These are phyloP conservation scores for Epinephelus fuscoguttatus DNA, from an alignment of 2,113 vertebrate genomes.

Conservation along the genomic window DNA sequence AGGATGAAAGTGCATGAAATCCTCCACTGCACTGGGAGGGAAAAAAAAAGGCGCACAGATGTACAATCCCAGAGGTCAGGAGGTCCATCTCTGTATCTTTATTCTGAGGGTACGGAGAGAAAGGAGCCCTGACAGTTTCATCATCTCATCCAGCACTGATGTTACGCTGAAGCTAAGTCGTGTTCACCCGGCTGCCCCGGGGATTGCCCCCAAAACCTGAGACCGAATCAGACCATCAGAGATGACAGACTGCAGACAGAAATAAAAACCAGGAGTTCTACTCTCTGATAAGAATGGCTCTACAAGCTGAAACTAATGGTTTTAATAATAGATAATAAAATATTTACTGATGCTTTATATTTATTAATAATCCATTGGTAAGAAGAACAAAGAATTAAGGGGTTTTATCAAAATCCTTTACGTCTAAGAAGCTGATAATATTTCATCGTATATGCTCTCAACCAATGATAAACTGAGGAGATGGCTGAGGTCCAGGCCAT, in stretches of 20 bases:
- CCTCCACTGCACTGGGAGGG: neutral
- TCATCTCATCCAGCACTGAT: conserved; percentile 51
- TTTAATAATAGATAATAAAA: neutral
- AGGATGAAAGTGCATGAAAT: conserved; percentile 27
- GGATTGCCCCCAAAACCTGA: conserved; percentile 27
- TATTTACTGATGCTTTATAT: neutral
- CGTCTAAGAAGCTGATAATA: neutral
- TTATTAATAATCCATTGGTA: neutral
- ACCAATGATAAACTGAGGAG: too few relatives aligned
- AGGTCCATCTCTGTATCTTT: conserved; percentile 36
- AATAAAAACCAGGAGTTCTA: neutral
- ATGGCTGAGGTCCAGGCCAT: too few relatives aligned
- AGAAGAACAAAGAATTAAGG: neutral
- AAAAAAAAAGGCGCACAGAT: conserved; percentile 6
- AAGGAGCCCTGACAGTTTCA: conserved; percentile 41
- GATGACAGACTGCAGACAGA: neutral
- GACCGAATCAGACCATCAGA: conserved; percentile 21
- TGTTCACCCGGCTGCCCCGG: conserved; percentile 12
- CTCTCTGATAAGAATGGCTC: neutral
- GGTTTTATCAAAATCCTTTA: neutral
- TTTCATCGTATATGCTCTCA: too few relatives aligned
- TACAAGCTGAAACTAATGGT: neutral
- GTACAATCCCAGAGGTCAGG: conserved; percentile 41
- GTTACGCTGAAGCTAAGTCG: conserved; percentile 34
- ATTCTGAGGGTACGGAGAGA: conserved; percentile 9